Conservation (phyloP, 1,140 invertebrate species). For the Lepidurus couesii region DNA sequence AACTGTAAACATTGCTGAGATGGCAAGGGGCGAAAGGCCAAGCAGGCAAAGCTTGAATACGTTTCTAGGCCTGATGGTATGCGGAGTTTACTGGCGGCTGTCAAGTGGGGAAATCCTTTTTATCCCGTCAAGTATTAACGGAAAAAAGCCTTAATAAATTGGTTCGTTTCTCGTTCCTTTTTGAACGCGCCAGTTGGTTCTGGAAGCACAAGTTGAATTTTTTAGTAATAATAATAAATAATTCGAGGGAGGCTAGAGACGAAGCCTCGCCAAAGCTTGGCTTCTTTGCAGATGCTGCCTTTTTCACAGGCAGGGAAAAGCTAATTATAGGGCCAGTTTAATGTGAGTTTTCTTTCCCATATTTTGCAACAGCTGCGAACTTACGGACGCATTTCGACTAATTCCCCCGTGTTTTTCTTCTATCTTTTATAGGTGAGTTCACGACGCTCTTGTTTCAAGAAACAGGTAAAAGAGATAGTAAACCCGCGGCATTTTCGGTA, state of each 20-base stretch:
- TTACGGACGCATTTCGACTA: neutral
- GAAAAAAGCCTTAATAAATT: neutral
- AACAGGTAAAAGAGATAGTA: conserved; percentile 28
- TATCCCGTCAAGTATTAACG: neutral
- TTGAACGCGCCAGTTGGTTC: neutral
- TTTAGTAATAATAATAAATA: no score
- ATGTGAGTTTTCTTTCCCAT: neutral
- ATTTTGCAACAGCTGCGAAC: neutral
- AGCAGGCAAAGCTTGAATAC: neutral
- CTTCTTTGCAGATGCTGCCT: neutral
- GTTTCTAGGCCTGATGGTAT: no score
- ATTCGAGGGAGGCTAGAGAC: no score
- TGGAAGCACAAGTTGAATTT: neutral
- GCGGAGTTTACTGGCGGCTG: neutral
- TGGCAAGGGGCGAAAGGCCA: neutral
- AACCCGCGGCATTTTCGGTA: neutral
- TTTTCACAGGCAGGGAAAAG: neutral
- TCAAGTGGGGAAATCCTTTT: neutral
- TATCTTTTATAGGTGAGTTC: conserved; percentile 33
- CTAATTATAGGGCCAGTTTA: conserved; percentile 1
- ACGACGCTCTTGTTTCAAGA: conserved; percentile 30
- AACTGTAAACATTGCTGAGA: neutral
- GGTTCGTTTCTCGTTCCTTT: neutral
- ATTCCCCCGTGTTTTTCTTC: conserved; percentile 9
- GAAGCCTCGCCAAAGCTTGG: no score